phyloP scores from a whole-genome alignment of 1,140 invertebrate genomes.

The Teleogryllus occipitalis region DNA sequence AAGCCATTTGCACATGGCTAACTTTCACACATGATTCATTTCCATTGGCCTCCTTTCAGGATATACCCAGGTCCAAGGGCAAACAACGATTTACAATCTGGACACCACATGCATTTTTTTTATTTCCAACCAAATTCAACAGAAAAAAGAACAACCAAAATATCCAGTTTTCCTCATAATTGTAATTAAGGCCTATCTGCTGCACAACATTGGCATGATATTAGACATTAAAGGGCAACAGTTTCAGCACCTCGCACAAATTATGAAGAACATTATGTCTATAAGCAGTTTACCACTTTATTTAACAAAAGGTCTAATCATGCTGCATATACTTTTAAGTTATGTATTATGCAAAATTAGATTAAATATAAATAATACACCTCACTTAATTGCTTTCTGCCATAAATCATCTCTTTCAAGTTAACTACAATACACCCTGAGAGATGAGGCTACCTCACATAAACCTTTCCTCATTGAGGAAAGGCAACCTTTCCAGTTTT shows the following conservation, averaged over 20 bases:
- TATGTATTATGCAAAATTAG: constrained; percentile 20
- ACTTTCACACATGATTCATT: neutral
- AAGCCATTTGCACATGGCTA: neutral
- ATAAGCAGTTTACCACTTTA: constrained; percentile 12
- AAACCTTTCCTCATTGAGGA: neutral
- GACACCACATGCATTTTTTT: constrained; percentile 17
- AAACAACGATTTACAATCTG: constrained; percentile 1
- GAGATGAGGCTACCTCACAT: neutral
- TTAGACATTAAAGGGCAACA: constrained; percentile 8
- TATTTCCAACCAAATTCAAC: constrained; percentile 17
- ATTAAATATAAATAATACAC: constrained; percentile 16
- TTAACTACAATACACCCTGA: neutral
- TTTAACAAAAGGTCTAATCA: constrained; percentile 14
- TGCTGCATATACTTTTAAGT: constrained; percentile 15
- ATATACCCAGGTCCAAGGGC: constrained; percentile 3
- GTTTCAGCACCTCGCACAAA: constrained; percentile 16
- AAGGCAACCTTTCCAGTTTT: constrained; percentile 7
- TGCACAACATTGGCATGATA: constrained; percentile 14
- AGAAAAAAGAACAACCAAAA: constrained; percentile 12
- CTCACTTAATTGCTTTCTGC: neutral
- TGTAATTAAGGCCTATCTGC: constrained; percentile 11
- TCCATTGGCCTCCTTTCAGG: neutral
- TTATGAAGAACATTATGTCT: neutral
- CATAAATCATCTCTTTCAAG: neutral
- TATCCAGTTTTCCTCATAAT: constrained; percentile 7